Evolutionary conservation across 1,140 invertebrate species (phyloP), one percentile per base, ranked within the genome.

Genomic region (Drosophila micromelanica): DNA sequence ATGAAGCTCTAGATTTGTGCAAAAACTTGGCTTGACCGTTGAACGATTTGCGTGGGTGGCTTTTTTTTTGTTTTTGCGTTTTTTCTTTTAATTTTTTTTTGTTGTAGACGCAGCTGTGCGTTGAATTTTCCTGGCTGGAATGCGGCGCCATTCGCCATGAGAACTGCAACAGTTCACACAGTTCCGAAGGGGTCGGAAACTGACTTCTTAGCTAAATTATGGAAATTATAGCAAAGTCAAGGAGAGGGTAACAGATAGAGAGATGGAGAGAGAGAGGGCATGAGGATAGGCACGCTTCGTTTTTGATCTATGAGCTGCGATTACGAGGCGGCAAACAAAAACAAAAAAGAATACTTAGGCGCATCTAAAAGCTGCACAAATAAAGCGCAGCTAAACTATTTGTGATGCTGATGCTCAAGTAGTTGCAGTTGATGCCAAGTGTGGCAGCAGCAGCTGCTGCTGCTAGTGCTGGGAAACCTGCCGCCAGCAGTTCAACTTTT

Each of bases 151-250:
- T 64, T 73, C 37, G 37, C 46, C 78, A 78, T 85, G 80, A 77
- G 80, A 85, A 87, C 60, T 73, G 82, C 62, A 67, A 74, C 84
- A 84, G 80, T 85, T 85, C 80, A 87, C 80, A 85, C 56, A 78
- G 54, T 59, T 32, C 5, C 35, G 12, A 30, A 30, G 49, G 52
- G 51, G 37, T 64, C 37, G 68, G 43, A 64, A 62, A 72, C 57
- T 72, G 69, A 72, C 62, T 65, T 72, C 62, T 23, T 46, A 40
- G 69, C 49, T 35, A 60, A 68, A 73, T 68, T 73, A 68, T 60
- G 63, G 37, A 68, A 68, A 73, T 73, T 73, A 55, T 51, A 51
- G 69, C 46, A 23, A 32, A 8, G 49, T 27, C 35, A 30, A 4
- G 4, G 5, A 8, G 52, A 30, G 30, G 17, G 1, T 23, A 13